Base-by-base conservation (phyloP, 2,113 vertebrate genomes). In the Vimba vimba region DNA sequence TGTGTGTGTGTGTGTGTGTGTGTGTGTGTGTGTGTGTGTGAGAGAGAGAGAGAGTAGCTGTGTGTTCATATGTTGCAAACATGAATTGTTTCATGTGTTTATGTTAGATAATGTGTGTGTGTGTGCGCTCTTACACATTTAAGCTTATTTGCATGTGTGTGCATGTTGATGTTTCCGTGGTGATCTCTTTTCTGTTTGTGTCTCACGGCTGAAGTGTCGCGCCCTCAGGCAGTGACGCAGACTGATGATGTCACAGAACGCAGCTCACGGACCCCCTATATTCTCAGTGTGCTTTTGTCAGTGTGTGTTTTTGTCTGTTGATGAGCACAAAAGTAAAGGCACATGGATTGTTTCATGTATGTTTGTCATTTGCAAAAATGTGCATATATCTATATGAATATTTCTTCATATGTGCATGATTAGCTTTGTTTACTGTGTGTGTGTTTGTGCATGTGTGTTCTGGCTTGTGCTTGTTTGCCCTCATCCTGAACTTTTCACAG, bases 171-270 rank as follows among this genome's bases (percentile, higher is more conserved):
- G 62, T 86, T 64, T 79, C 76, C 88, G 81, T 88, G 25, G 33
- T 55, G 59, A 80, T 86, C 25, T 23, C n/a, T 78, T 86, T 27
- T 57, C 6, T 86, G 79, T 82, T 82, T 82, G 69, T 62, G 69
- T 86, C 78, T 86, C 85, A 82, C 39, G 79, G 45, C 78, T 81
- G 78, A 80, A 79, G 78, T 86, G 78, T 86, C 68, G 9, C 39
- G 68, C 85, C 85, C 85, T 86, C 55, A 7, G 55, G 39, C 78
- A 52, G 27, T 86, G 85, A 86, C 68, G 79, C 68, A 82, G 79
- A n/a, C 55, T 86, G 55, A 64, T 86, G 78, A 86, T 75, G 78
- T 86, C 66, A 86, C 77, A n/a, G 23, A 69, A 43, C 3, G 2
- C 33, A 47, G 55, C 68, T 80, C 39, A 45, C 11, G 4, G 64